phyloP scores from a whole-genome alignment of 2,113 vertebrate genomes.

The Cacatua alba region DNA sequence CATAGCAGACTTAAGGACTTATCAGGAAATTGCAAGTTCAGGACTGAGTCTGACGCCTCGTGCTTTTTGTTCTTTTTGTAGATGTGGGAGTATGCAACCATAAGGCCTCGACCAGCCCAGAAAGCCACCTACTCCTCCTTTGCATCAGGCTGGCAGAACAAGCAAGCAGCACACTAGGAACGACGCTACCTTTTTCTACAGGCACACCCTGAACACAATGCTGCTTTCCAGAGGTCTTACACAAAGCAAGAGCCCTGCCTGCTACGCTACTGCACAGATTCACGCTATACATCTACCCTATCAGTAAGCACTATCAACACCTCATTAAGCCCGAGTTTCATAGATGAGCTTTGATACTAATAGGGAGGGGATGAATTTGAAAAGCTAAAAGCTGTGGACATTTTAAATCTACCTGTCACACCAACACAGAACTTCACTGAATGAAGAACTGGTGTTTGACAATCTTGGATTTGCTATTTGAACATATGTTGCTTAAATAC shows the following conservation, averaged over 20 bases:
- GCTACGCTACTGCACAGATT: too few relatives aligned
- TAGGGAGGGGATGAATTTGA: background rate
- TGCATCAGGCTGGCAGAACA: background rate
- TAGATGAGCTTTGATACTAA: background rate
- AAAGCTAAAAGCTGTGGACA: background rate
- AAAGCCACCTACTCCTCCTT: background rate
- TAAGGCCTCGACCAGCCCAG: background rate
- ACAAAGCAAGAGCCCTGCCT: background rate
- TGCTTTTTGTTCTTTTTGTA: background rate
- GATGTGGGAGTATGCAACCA: rapidly evolving
- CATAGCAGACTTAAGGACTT: background rate
- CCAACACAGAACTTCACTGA: background rate
- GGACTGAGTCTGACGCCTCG: background rate
- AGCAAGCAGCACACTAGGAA: background rate
- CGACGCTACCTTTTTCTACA: background rate
- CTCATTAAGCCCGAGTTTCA: background rate
- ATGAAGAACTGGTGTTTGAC: background rate
- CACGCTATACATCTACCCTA: background rate
- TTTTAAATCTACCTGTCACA: background rate
- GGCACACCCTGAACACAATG: background rate
- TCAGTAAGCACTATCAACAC: background rate
- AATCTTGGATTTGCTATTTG: background rate
- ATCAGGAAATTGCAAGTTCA: background rate
- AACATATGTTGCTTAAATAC: background rate
- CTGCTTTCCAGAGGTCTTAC: background rate